These are phyloP conservation scores for Apis laboriosa DNA, from an alignment of 1,140 invertebrate species.

Conservation along the genomic window DNA sequence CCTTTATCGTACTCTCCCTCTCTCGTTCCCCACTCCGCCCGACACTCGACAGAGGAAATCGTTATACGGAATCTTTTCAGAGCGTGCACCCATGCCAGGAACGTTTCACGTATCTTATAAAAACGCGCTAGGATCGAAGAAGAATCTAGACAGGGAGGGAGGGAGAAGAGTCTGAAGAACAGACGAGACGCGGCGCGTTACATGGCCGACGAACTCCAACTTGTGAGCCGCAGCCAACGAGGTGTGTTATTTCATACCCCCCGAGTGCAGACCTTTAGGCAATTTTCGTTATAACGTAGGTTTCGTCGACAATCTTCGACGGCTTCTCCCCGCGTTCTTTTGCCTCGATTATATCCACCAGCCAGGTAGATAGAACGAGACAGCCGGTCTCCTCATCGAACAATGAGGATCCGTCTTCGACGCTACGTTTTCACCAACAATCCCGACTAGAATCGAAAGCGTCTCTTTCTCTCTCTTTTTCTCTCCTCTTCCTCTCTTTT, in stretches of 20 bases:
- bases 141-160: not conserved
- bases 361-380: slow-evolving; percentile 21
- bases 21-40: not conserved
- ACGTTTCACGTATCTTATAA: not conserved
- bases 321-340: slow-evolving; percentile 48
- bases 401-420: slow-evolving; percentile 4
- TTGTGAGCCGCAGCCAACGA: slow-evolving; percentile 8
- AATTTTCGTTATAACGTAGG: slow-evolving; percentile 54
- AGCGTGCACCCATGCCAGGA: slow-evolving; percentile 1
- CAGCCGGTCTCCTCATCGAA: not conserved
- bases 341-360: slow-evolving; percentile 45
- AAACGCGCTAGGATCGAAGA: not conserved
- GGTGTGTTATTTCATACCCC: slow-evolving; percentile 64
- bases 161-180: not conserved
- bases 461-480: not conserved
- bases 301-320: slow-evolving; percentile 53
- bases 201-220: not conserved
- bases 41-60: slow-evolving; percentile 29
- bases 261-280: slow-evolving; percentile 41
- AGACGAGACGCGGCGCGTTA: not conserved
- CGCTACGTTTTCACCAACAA: not conserved
- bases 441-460: not conserved
- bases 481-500: not conserved
- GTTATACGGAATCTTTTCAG: slow-evolving; percentile 32
- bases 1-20: not conserved